phyloP scores from a whole-genome alignment of 2,888 invertebrate genomes.

The Deladenus siricidicola region DNA sequence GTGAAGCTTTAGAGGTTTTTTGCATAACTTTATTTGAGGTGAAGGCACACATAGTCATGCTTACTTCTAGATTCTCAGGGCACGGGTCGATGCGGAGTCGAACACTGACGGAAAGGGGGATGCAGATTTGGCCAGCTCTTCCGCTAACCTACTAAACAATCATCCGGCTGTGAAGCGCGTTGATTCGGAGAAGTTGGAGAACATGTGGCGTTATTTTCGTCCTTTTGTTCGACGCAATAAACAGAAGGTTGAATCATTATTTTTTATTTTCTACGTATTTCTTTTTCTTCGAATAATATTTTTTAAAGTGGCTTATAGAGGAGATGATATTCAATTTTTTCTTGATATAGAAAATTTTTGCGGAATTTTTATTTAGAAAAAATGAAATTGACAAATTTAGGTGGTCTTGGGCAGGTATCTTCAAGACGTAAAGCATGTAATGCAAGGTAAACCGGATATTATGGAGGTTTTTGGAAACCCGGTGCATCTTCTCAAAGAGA shows the following conservation, averaged over 20 bases:
- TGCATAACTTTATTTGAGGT: not conserved
- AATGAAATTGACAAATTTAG: not conserved
- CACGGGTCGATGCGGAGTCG: constrained; percentile 28
- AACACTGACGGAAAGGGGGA: constrained; percentile 5
- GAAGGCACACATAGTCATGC: not conserved
- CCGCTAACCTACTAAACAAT: not conserved
- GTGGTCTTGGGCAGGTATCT: not conserved
- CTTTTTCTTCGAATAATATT: no score
- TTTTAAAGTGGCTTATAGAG: no score
- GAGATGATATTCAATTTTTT: no score
- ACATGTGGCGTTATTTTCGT: constrained; percentile 44
- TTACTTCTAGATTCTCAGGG: constrained; percentile 33
- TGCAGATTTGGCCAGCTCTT: constrained; percentile 1
- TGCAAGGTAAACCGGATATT: not conserved
- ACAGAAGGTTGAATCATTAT: constrained; percentile 29
- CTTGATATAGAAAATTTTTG: constrained; percentile 1
- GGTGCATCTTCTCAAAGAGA: no score
- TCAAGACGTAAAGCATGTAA: not conserved
- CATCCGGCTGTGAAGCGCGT: constrained; percentile 30
- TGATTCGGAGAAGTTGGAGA: constrained; percentile 33
- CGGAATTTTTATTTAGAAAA: no score
- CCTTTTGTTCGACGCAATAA: constrained; percentile 42
- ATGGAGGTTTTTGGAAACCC: not conserved
- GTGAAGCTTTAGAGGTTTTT: constrained; percentile 45
- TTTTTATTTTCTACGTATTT: not conserved